Evolutionary conservation across 2,797 vertebrate species (phyloP).

Genomic region (Artibeus jamaicensis): DNA sequence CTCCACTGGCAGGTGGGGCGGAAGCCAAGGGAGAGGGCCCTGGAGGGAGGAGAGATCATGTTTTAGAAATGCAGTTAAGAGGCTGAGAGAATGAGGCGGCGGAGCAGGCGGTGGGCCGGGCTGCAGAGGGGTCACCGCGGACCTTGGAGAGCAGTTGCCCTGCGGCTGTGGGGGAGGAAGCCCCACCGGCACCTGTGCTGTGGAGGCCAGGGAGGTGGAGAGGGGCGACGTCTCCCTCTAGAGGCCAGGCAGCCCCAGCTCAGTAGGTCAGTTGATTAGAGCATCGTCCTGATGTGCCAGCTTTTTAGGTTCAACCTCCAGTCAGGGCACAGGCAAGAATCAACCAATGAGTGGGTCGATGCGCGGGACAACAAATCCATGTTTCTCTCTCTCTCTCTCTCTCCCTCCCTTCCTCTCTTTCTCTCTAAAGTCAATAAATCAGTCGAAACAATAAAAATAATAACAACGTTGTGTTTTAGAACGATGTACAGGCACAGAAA

Average conservation of each 20-base stretch:
- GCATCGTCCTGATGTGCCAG: no score
- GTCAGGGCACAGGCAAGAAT: no score
- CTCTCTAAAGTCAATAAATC: background rate
- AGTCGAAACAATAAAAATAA: background rate
- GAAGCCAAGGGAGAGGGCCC: background rate
- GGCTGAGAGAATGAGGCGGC: background rate
- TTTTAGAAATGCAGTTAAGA: background rate
- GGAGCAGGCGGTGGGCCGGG: background rate
- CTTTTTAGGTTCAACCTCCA: background rate
- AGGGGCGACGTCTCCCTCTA: background rate
- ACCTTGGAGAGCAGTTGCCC: background rate
- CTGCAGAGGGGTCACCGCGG: background rate
- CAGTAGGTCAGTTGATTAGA: no score
- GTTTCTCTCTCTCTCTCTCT: background rate
- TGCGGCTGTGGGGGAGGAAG: background rate
- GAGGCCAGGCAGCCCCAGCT: background rate
- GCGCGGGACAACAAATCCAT: no score
- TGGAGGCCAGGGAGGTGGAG: background rate
- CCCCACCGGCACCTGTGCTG: background rate
- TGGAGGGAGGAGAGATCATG: background rate
- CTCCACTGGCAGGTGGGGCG: background rate
- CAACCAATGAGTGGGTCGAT: no score
- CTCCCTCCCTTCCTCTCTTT: no score
- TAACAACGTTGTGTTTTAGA: background rate
- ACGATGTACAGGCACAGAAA: background rate